Base-by-base conservation (phyloP, 2,113 vertebrate genomes). In the Hemichromis elongatus region DNA sequence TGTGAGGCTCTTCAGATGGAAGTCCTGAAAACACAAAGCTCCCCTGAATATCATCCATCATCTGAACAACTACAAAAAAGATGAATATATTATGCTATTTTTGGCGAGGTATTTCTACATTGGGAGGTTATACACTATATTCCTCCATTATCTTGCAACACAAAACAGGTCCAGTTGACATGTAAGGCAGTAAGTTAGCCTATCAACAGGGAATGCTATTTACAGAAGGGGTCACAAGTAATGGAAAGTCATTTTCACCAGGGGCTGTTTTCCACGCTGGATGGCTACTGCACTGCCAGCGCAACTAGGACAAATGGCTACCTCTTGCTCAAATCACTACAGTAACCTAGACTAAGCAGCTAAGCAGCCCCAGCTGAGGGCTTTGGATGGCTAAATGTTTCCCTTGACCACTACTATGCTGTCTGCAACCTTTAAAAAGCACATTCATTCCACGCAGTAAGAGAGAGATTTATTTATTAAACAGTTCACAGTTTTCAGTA, bases 171-270 rank as follows among this genome's bases (percentile, higher is more conserved):
- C 55, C 2, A 4, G 86, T 78, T 83, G 35, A 84, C 90, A 87
- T 84, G 83, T 75, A 88, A 93, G 87, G 85, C 59, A 81, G 86
- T 26, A 10, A 89, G 92, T 93, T 90, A 90, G 86, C 86, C 89
- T 89, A 91, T 89, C 90, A 93, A 86, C 83, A 77, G 89, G 87
- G 86, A 92, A 81, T n/a, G 28, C 79, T 75, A 87, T 90, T 90
- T 87, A 89, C 82, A 80, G 92, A 90, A 88, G 85, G 85, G 92
- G 93, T 95, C 92, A 93, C 88, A 90, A 92, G 92, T 92, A 95
- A 94, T 95, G 91, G 92, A 95, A 95, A 95, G 92, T 92, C 86
- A 89, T 94, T 95, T 93, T 93, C 90, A 94, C 94, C 93, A 40
- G 86, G 81, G 95, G 94, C 93, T 92, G 87, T 93, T 95, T 96